phyloP scores from a whole-genome alignment of 2,888 invertebrate species.

The Calliopum simillimum region DNA sequence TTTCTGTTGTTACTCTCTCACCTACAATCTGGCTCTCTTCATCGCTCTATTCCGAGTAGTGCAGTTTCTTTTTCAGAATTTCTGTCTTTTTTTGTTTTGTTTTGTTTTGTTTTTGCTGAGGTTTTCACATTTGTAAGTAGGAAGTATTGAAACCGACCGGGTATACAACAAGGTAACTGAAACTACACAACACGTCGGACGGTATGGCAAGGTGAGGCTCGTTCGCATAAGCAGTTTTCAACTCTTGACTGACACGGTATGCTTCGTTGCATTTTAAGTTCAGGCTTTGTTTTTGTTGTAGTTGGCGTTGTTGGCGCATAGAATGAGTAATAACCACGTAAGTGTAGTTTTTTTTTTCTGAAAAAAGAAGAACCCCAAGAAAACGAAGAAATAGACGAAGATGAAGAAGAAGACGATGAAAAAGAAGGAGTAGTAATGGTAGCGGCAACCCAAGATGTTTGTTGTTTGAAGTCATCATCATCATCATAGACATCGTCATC shows the following conservation, averaged over 20 bases:
- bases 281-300: constrained; percentile 44
- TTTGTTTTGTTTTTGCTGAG: constrained; percentile 22
- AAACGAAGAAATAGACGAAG: neutral
- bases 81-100: neutral
- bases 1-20: neutral
- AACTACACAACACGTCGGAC: neutral
- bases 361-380: constrained; percentile 15
- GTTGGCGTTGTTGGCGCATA: constrained; percentile 10
- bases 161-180: neutral
- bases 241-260: constrained; percentile 47
- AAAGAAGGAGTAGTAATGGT: neutral
- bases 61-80: neutral
- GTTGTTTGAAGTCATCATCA: constrained; percentile 13
- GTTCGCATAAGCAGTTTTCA: constrained; percentile 2
- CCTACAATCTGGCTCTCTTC: neutral
- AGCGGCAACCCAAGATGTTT: constrained; percentile 14
- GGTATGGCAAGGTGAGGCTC: constrained; percentile 1
- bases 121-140: constrained; percentile 25
- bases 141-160: constrained; percentile 23
- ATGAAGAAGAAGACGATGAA: neutral
- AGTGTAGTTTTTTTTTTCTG: constrained; percentile 19
- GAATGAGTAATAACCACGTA: constrained; percentile 34
- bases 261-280: constrained; percentile 62
- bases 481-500: too few species aligned
- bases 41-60: constrained; percentile 1